Evolutionary conservation across 1,140 invertebrate species (phyloP).

Genomic region (Drosophila quadrilineata): DNA sequence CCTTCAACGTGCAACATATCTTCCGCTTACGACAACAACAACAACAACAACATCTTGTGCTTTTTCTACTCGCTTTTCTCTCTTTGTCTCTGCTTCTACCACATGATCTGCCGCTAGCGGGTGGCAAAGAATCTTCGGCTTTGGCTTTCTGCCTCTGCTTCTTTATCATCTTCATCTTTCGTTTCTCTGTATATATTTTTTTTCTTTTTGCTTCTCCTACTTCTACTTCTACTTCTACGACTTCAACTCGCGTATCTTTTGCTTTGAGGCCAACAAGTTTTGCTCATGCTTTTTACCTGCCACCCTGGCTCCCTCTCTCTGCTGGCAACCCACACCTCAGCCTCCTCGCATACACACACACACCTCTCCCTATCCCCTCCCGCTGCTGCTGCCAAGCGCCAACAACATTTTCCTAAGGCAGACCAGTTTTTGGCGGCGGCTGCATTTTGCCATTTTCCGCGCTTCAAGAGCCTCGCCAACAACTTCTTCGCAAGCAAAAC

Average conservation of each 20-base stretch:
- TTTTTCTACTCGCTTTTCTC: constrained; percentile 3
- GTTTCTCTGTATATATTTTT: too few relatives aligned
- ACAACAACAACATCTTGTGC: too few relatives aligned
- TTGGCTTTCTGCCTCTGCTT: constrained; percentile 8
- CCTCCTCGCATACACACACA: too few relatives aligned
- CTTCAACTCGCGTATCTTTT: constrained; percentile 35
- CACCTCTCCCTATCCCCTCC: not conserved
- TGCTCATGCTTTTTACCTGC: constrained; percentile 32
- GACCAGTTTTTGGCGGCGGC: constrained; percentile 74
- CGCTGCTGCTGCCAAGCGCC: constrained; percentile 2
- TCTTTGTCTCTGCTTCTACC: constrained; percentile 13
- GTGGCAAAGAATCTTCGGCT: constrained; percentile 12
- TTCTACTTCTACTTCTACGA: constrained; percentile 17
- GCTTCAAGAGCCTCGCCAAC: constrained; percentile 45
- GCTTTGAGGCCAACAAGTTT: constrained; percentile 51
- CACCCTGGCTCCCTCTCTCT: not conserved
- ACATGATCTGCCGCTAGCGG: not conserved
- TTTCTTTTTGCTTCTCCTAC: constrained; percentile 15
- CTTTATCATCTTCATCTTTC: constrained; percentile 6
- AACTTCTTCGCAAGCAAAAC: constrained; percentile 3
- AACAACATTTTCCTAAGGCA: constrained; percentile 59
- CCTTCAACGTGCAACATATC: constrained; percentile 51
- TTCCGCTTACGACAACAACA: constrained; percentile 53
- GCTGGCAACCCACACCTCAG: not conserved
- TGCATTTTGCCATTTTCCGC: constrained; percentile 74